Evolutionary conservation across 2,113 vertebrate species (phyloP), one percentile per base, ranked within the genome.

Genomic region (Ascaphus truei): DNA sequence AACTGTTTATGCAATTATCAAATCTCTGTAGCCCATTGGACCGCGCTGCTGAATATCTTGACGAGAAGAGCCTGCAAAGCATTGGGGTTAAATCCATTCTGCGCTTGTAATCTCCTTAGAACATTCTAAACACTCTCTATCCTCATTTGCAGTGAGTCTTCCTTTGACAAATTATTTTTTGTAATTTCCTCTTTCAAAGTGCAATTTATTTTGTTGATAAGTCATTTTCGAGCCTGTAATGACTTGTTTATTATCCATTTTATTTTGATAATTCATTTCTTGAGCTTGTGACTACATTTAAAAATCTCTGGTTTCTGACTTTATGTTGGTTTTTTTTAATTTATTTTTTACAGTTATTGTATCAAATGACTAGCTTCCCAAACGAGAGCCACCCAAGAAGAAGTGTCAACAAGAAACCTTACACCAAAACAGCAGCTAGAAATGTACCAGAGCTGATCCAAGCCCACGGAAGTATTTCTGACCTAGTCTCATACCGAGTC

Each of bases 361-460:
- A 50, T 39, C 13, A 29, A 11, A 29, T 26, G 36, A 3, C 31
- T 60, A 2, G 7, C 18, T 60, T 51, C 23, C 43, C n/a, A 61
- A 36, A 13, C 8, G 20, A 25, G 37, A 16, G 33, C 67, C 67
- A 39, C 67, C 45, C 57, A 69, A 48, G 57, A 41, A 39, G 43
- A 15, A 48, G 7, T 41, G 50, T n/a, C 36, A 29, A n/a, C n/a
- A n/a, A n/a, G n/a, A n/a, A n/a, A n/a, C n/a, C 23, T 25, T 27
- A 26, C 51, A 66, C 37, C 51, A 63, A 13, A 4, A 13, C 22
- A 8, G 26, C 26, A n/a, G 8, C 50, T 25, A 53, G 25, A 27
- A 5, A 5, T 45, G n/a, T n/a, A n/a, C n/a, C n/a, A n/a, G n/a
- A n/a, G n/a, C n/a, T n/a, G n/a, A n/a, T 47, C 43, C 43, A 25